Conservation (phyloP, 2,113 vertebrate species). For the Eublepharis macularius region DNA sequence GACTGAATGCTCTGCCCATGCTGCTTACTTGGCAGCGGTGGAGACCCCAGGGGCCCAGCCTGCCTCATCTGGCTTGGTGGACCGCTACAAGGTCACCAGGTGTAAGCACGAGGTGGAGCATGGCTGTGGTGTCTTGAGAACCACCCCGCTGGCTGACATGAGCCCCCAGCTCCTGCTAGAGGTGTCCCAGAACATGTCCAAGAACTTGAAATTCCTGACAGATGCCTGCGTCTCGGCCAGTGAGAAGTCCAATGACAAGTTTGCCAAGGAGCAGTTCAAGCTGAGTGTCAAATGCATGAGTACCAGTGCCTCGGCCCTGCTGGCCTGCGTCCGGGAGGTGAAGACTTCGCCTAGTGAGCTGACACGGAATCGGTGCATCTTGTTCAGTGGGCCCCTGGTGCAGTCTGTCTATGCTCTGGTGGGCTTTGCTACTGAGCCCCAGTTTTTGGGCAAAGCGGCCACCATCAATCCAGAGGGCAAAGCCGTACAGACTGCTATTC, state of each 20-base stretch:
- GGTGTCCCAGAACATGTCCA: slow-evolving; percentile 94
- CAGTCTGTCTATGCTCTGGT: slow-evolving; percentile 93
- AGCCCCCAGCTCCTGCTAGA: slow-evolving; percentile 95
- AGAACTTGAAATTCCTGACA: slow-evolving; percentile 92
- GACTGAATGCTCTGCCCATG: slow-evolving; percentile 94
- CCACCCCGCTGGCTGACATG: slow-evolving; percentile 86
- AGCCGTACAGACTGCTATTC: slow-evolving; percentile 94
- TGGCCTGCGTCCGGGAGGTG: slow-evolving; percentile 94
- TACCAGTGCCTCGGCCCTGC: slow-evolving; percentile 91
- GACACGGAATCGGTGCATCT: slow-evolving; percentile 89
- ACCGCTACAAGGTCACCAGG: slow-evolving; percentile 96
- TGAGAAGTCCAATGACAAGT: slow-evolving; percentile 91
- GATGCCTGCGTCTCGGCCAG: slow-evolving; percentile 92
- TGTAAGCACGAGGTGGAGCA: slow-evolving; percentile 97
- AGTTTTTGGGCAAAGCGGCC: slow-evolving; percentile 93
- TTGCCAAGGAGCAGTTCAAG: slow-evolving; percentile 96
- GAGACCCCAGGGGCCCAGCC: slow-evolving; percentile 89
- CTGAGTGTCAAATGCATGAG: slow-evolving; percentile 96
- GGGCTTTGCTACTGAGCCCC: slow-evolving; percentile 96
- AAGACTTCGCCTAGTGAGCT: slow-evolving; percentile 93
- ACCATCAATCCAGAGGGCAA: slow-evolving; percentile 90
- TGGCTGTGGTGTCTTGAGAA: slow-evolving; percentile 85
- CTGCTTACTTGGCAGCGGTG: slow-evolving; percentile 92
- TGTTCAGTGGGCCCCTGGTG: slow-evolving; percentile 92
- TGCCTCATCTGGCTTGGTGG: slow-evolving; percentile 89